Evolutionary conservation across 1,140 invertebrate species (phyloP).

Genomic region (Fopius arisanus): DNA sequence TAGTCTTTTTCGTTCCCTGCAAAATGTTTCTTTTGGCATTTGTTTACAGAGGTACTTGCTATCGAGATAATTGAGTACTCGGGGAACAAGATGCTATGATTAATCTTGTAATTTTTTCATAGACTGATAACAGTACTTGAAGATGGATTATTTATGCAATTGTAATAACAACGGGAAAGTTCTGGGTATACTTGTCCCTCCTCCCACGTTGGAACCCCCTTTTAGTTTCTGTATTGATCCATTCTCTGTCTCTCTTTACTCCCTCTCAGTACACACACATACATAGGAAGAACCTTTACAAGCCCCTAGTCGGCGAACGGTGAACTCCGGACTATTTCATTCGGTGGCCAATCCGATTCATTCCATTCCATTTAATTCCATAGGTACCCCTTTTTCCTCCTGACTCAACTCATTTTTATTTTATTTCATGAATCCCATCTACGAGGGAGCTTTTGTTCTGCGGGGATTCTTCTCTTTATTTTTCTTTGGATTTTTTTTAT

Average conservation of each 20-base stretch:
- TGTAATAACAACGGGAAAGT: background rate
- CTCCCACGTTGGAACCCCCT: background rate
- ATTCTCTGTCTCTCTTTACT: conserved; percentile 28
- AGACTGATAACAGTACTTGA: background rate
- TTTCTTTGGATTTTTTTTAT: background rate
- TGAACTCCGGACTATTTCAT: conserved; percentile 44
- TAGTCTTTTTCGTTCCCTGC: no score
- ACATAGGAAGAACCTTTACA: background rate
- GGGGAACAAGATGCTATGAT: no score
- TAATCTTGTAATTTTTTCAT: no score
- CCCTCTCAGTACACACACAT: conserved; percentile 16
- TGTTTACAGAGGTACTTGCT: no score
- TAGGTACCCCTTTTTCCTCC: conserved; percentile 20
- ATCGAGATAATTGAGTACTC: no score
- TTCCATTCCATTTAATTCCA: conserved; percentile 37
- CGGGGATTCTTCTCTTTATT: background rate
- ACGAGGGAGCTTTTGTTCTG: background rate
- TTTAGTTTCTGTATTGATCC: conserved; percentile 4
- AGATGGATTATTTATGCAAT: background rate
- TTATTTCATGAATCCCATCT: conserved; percentile 12
- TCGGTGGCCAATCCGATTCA: conserved; percentile 41
- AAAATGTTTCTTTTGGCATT: no score
- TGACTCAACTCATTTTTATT: conserved; percentile 20
- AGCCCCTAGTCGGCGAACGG: background rate
- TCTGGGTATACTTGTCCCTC: background rate